These are phyloP conservation scores for Erinaceus europaeus DNA, from an alignment of 2,113 vertebrate species.

Conservation along the genomic window DNA sequence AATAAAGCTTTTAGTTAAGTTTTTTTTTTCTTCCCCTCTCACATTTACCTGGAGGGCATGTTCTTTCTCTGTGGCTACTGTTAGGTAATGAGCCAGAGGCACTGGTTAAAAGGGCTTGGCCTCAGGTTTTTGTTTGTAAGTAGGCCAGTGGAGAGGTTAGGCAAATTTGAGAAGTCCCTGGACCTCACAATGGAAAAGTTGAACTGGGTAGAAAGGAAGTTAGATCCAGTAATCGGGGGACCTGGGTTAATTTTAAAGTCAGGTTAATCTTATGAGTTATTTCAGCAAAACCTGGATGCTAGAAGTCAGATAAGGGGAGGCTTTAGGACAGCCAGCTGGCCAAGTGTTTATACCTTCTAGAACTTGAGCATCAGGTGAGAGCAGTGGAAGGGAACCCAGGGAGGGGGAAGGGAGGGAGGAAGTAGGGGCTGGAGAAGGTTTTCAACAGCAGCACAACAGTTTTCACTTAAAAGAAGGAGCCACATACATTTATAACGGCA, in stretches of 20 bases:
- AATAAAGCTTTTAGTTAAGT: not conserved
- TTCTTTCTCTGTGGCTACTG: constrained; percentile 2
- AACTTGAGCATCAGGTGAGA: not conserved
- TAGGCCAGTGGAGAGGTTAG: not conserved
- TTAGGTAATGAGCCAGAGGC: constrained; percentile 11
- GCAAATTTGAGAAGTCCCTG: not conserved
- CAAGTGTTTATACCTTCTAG: constrained; percentile 1
- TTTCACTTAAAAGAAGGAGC: constrained; percentile 5
- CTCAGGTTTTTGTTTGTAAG: not conserved
- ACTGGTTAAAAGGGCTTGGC: constrained; percentile 1
- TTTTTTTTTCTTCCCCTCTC: not conserved
- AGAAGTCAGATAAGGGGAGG: not conserved
- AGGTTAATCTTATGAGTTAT: not conserved
- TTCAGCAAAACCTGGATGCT: not conserved
- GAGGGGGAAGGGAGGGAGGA: too few species aligned
- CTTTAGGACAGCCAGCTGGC: not conserved
- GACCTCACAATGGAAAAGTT: constrained; percentile 26
- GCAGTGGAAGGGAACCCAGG: not conserved
- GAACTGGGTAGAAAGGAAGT: not conserved
- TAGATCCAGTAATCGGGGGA: not conserved
- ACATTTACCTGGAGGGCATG: not conserved
- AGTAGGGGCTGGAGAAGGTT: not conserved
- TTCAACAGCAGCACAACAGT: not conserved
- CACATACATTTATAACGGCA: not conserved
- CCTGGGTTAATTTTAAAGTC: not conserved